A percentile compares a stretch with the other conserved stretches of the same genome.
phyloP scores from a whole-genome alignment of 2,113 vertebrate species.

The Stictonetta naevosa region DNA sequence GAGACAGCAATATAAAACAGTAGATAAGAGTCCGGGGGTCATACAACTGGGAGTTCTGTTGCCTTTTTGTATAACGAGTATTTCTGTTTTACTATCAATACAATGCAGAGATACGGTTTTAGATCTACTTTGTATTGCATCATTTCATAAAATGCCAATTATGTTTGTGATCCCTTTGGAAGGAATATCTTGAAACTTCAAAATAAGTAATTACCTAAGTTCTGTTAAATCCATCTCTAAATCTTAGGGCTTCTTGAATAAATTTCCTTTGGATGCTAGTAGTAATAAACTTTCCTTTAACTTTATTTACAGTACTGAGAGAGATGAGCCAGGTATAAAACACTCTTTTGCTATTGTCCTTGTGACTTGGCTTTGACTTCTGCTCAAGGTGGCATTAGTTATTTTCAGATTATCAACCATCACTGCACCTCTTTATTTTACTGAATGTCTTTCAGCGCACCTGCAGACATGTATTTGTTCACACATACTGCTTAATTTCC shows the following conservation, averaged over 20 bases:
- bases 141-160: not conserved
- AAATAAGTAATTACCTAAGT: not conserved
- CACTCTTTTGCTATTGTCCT: not conserved
- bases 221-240: not conserved
- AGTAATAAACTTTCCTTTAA: not conserved
- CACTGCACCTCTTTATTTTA: not conserved
- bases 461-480: too few relatives aligned
- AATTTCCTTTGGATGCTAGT: not conserved
- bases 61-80: not conserved
- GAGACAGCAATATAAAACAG: not conserved
- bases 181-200: not conserved
- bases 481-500: not conserved
- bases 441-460: not conserved
- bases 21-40: not conserved
- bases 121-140: not conserved
- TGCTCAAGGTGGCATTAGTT: not conserved
- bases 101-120: not conserved
- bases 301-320: not conserved
- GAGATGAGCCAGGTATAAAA: not conserved
- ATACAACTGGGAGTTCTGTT: not conserved
- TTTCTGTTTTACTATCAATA: not conserved
- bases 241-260: not conserved
- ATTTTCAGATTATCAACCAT: not conserved
- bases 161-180: not conserved
- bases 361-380: not conserved